Evolutionary conservation across 2,888 invertebrate species (phyloP).

Genomic region (Dicranocentrus wangi): DNA sequence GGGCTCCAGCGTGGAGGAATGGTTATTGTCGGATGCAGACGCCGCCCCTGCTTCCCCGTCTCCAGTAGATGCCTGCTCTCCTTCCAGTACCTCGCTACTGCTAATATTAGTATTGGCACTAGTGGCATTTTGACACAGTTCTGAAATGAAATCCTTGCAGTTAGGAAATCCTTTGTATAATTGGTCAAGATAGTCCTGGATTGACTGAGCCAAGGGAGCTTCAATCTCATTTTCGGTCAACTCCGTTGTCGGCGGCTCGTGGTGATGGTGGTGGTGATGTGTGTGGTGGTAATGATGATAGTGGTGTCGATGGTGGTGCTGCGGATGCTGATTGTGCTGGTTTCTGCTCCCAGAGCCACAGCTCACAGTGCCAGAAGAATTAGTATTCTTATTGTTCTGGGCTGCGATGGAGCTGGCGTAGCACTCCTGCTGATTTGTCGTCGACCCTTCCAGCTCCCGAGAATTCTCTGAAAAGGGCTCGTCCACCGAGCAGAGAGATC

Average conservation of each 20-base stretch:
- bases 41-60: constrained; percentile 31
- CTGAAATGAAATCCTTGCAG: constrained; percentile 80
- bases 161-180: constrained; percentile 84
- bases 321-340: constrained; percentile 42
- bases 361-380: constrained; percentile 14
- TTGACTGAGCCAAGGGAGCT: constrained; percentile 66
- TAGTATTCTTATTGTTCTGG: constrained; percentile 53
- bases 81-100: constrained; percentile 36
- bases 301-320: constrained; percentile 41
- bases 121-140: constrained; percentile 74
- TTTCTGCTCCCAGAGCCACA: constrained; percentile 39
- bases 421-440: constrained; percentile 14
- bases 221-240: constrained; percentile 53
- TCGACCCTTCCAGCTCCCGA: constrained; percentile 53
- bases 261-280: constrained; percentile 50
- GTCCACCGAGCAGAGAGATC: constrained; percentile 92
- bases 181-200: constrained; percentile 75
- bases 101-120: constrained; percentile 59
- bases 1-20: constrained; percentile 49
- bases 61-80: constrained; percentile 25
- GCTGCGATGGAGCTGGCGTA: constrained; percentile 31
- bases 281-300: constrained; percentile 56
- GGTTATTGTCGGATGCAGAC: constrained; percentile 62
- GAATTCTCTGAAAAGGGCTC: constrained; percentile 76
- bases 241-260: constrained; percentile 33